A percentile compares a stretch with the other conserved stretches of the same genome.
phyloP scores from a whole-genome alignment of 2,797 vertebrate genomes.

The Orestias chungarensis region DNA sequence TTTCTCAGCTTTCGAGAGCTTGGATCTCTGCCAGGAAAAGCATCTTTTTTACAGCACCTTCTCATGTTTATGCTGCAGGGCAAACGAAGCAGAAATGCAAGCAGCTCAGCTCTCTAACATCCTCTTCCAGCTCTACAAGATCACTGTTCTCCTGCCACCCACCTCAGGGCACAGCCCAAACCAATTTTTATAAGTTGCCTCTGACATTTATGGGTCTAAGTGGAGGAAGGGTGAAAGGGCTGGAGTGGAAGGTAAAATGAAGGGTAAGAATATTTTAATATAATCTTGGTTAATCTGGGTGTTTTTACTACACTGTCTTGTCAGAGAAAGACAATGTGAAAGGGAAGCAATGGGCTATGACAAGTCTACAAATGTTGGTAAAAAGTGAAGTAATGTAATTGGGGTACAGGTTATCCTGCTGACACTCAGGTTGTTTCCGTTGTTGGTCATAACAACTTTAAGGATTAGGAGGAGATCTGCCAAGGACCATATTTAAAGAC shows the following conservation, averaged over 20 bases:
- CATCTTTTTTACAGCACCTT: slow-evolving; percentile 22
- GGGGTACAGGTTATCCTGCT: slow-evolving; percentile 42
- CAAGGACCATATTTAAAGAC: slow-evolving; percentile 22
- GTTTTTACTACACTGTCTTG: slow-evolving; percentile 39
- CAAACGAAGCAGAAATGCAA: slow-evolving; percentile 19
- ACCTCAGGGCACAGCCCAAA: slow-evolving; percentile 30
- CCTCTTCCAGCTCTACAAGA: slow-evolving; percentile 18
- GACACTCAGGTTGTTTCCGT: slow-evolving; percentile 49
- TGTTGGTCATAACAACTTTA: slow-evolving; percentile 39
- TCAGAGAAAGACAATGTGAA: slow-evolving; percentile 31
- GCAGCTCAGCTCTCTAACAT: slow-evolving; percentile 5
- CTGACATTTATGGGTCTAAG: slow-evolving; percentile 42
- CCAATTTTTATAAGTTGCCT: slow-evolving; percentile 23
- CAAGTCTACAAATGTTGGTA: slow-evolving; percentile 12
- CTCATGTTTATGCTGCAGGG: slow-evolving; percentile 46
- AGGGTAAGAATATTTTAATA: neutral
- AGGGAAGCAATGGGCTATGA: slow-evolving; percentile 24
- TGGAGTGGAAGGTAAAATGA: neutral
- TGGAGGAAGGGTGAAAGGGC: neutral
- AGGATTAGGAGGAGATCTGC: slow-evolving; percentile 9
- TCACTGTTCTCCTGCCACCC: slow-evolving; percentile 10
- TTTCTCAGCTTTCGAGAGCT: slow-evolving; percentile 12
- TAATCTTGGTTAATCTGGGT: slow-evolving; percentile 26
- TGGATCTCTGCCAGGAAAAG: neutral
- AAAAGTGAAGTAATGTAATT: slow-evolving; percentile 38